Conservation (phyloP, 2,888 invertebrate genomes). For the Sarcophaga caerulescens region DNA sequence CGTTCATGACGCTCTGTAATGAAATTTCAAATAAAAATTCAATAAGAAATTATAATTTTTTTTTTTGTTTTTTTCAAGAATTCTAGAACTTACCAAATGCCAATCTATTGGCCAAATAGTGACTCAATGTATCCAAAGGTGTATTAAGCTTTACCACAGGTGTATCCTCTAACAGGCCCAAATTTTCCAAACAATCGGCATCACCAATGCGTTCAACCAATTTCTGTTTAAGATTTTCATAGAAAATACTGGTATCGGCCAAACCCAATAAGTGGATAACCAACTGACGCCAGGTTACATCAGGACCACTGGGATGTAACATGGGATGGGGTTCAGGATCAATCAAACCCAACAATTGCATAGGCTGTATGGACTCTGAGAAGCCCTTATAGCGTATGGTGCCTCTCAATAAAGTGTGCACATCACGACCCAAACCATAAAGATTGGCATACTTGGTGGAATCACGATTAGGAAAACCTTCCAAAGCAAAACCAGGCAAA, state of each 20-base stretch:
- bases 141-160: conserved; percentile 91
- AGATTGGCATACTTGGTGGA: conserved; percentile 93
- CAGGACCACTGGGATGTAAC: conserved; percentile 97
- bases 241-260: conserved; percentile 92
- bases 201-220: conserved; percentile 91
- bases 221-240: conserved; percentile 93
- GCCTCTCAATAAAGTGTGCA: conserved; percentile 94
- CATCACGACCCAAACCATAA: conserved; percentile 92
- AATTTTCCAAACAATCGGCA: conserved; percentile 89
- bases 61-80: neutral
- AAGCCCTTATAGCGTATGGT: conserved; percentile 96
- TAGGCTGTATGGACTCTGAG: conserved; percentile 91
- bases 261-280: conserved; percentile 93
- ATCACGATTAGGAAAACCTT: conserved; percentile 98
- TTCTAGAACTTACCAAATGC: conserved; percentile 84
- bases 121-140: conserved; percentile 95
- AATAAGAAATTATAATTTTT: neutral
- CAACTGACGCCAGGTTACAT: conserved; percentile 96
- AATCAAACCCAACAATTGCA: conserved; percentile 93
- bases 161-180: conserved; percentile 93
- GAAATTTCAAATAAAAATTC: neutral
- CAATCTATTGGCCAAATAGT: conserved; percentile 91
- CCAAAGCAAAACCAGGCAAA: conserved; percentile 97
- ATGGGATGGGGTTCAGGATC: conserved; percentile 92
- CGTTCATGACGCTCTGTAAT: conserved; percentile 87